Base-by-base conservation (phyloP, 2,888 invertebrate genomes). In the Eupithecia abbreviata region DNA sequence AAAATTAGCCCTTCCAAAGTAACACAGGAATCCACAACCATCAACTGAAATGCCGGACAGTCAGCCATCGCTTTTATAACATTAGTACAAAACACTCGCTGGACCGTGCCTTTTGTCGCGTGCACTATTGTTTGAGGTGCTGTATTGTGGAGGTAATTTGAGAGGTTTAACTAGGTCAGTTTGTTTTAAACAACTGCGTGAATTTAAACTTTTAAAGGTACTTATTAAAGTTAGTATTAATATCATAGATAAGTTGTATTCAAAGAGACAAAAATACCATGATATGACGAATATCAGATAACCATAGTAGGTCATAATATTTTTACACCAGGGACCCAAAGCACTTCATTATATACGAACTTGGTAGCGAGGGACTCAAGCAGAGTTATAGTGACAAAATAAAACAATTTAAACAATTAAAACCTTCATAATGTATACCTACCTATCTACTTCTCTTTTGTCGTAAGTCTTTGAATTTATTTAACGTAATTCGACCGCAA, bases 1-100 rank as follows among this genome's bases (percentile, higher is more conserved):
- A 18, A 58, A 58, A 18, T n/a, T 7, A 18, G 2, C 18, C n/a
- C 58, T 30, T 10, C 18, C 15, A 70, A 6, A 18, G 30, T 3
- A 41, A 62, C 71, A 41, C 55, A n/a, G 4, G n/a, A 0, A 58
- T 7, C 45, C 4, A 51, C 55, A 3, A 2, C 55, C 55, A n/a
- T 5, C 41, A 13, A 30, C 58, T 68, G 42, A 18, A 69, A 41
- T 12, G 66, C 55, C 77, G 1, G 45, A 71, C 73, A 12, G 49
- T 18, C 75, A 41, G 65, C 51, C 73, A 42, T 12, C 58, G 30
- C 47, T 90, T 93, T 91, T 92, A 93, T 93, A 91, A 91, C 82
- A 84, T 88, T 4, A 47, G n/a, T 71, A 92, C 90, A 94, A 94
- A 88, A 80, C 89, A 77, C 9, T 71, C 91, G 86, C 42, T 89